Base-by-base conservation (phyloP, 2,113 vertebrate genomes). In the Scatophagus argus region DNA sequence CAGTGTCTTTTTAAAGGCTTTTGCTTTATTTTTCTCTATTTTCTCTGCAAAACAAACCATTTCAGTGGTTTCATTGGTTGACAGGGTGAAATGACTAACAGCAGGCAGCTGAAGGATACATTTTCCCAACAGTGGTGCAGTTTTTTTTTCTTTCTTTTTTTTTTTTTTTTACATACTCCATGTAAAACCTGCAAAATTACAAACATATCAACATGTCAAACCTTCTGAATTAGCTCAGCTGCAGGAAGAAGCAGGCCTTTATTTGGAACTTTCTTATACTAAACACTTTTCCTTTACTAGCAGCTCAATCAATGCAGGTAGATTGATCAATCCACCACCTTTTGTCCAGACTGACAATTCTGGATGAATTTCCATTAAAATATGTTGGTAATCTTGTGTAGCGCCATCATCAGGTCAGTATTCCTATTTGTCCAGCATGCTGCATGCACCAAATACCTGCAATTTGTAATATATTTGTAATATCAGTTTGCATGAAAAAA, bases 21-120 rank as follows among this genome's bases (percentile, higher is more conserved):
- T 34, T 41, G 21, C 8, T 63, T 60, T n/a, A n/a, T n/a, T 43
- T 17, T 29, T 41, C 43, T 25, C 27, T 5, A 54, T 51, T 44
- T 58, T n/a, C 38, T 29, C 32, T 41, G 49, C 5, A 34, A 67
- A 62, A 66, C 64, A 71, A 81, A 65, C 16, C 12, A 13, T 46
- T 55, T 72, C 25, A 49, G 21, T 49, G 23, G 54, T 34, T n/a
- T n/a, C n/a, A n/a, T n/a, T n/a, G n/a, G n/a, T n/a, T n/a, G 55
- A 68, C 19, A 47, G 61, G 16, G 19, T 32, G 55, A 38, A 44
- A 32, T 65, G 51, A 80, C 62, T 19, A 59, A 71, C 25, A 72
- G 65, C 27, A 44, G 38, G 49, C 16, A 8, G 44, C 4, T 7
- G 25, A 49, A 66, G 46, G 25, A 66, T 60, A 52, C 17, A 8